phyloP scores from a whole-genome alignment of 2,113 vertebrate genomes.

The Rhabdornis inornatus region DNA sequence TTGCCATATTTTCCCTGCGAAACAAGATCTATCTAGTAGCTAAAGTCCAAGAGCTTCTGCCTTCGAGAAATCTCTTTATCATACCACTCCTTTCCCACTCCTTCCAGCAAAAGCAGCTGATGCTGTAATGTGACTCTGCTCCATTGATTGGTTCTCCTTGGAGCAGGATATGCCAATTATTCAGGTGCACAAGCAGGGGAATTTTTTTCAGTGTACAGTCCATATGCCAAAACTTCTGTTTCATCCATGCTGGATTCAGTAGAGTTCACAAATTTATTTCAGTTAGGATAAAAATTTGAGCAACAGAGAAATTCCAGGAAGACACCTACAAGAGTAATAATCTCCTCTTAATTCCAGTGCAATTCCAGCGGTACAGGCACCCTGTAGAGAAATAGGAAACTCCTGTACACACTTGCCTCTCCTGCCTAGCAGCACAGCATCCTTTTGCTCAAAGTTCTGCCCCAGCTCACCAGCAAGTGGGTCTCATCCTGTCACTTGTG shows the following conservation, averaged over 20 bases:
- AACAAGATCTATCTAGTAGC: not conserved
- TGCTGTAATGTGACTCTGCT: not conserved
- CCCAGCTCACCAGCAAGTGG: not conserved
- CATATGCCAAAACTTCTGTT: not conserved
- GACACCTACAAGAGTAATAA: not conserved
- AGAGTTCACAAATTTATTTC: not conserved
- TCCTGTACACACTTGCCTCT: accelerated
- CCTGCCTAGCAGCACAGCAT: not conserved
- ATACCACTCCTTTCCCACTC: not conserved
- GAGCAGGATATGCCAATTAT: not conserved
- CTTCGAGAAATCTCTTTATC: not conserved
- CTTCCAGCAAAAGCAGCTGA: not conserved
- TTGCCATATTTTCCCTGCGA: not conserved
- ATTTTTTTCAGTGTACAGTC: not conserved
- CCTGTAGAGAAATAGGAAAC: not conserved
- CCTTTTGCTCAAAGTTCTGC: not conserved
- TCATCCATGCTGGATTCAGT: not conserved
- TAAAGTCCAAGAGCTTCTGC: not conserved
- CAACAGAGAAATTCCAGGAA: not conserved
- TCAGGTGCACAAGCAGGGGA: not conserved
- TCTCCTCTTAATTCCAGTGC: not conserved
- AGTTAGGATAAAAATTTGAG: not conserved
- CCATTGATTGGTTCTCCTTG: not conserved
- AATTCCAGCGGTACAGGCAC: not conserved
- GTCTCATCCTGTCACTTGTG: not conserved